Evolutionary conservation across 2,797 vertebrate genomes (phyloP).

Genomic region (Dermochelys coriacea): DNA sequence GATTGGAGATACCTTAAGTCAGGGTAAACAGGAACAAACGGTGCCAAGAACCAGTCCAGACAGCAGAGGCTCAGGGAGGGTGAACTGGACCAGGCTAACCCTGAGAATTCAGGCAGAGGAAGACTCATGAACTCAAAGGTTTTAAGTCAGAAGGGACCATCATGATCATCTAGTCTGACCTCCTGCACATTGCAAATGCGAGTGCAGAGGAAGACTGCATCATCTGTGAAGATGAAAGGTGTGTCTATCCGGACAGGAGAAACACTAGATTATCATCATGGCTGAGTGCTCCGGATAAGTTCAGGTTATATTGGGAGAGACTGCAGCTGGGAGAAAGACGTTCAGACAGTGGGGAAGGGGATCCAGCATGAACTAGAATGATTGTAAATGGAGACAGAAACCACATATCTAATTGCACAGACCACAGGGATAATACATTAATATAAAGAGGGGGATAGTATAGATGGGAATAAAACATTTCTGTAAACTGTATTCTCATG

Average conservation of each 20-base stretch:
- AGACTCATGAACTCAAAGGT: neutral
- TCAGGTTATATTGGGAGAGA: neutral
- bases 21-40: neutral
- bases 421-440: neutral
- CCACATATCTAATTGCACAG: neutral
- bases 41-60: neutral
- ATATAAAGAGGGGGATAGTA: fast-evolving
- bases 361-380: neutral
- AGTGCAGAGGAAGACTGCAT: neutral
- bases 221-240: neutral
- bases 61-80: neutral
- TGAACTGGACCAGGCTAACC: neutral
- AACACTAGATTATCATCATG: neutral
- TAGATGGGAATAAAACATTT: neutral
- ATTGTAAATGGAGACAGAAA: neutral
- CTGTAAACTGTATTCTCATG: neutral
- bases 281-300: neutral
- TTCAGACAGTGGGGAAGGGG: neutral
- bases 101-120: neutral
- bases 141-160: neutral
- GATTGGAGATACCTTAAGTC: neutral
- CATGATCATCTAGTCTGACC: neutral
- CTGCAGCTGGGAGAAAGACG: neutral
- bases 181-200: neutral
- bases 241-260: neutral